Conservation (phyloP, 2,888 invertebrate species). For the Ellobium chinense region DNA sequence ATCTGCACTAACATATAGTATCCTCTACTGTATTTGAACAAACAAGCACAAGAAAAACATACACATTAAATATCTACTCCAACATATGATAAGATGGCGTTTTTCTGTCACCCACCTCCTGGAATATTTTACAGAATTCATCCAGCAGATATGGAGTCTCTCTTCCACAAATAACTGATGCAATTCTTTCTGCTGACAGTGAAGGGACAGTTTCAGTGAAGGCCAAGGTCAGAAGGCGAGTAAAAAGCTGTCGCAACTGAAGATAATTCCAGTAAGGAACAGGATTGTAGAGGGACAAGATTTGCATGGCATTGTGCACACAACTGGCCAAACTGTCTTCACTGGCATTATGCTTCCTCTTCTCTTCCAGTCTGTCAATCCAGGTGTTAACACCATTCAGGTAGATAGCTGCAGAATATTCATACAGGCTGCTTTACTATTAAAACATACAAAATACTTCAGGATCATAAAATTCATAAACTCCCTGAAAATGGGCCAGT, state of each 20-base stretch:
- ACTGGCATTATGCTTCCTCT: background rate
- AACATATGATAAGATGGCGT: too few relatives aligned
- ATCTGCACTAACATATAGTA: too few relatives aligned
- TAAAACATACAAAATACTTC: too few relatives aligned
- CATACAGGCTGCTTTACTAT: too few relatives aligned
- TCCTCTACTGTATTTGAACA: too few relatives aligned
- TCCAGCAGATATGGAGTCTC: constrained; percentile 60
- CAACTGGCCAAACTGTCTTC: background rate
- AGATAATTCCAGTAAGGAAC: constrained; percentile 61
- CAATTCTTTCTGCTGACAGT: constrained; percentile 46
- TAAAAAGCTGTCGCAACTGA: constrained; percentile 61
- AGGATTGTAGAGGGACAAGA: constrained; percentile 65
- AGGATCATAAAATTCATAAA: too few relatives aligned
- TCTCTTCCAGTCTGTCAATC: constrained; percentile 53
- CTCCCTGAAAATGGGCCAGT: too few relatives aligned
- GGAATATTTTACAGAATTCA: constrained; percentile 60
- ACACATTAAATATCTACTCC: too few relatives aligned
- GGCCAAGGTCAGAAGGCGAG: constrained; percentile 59
- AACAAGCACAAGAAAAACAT: too few relatives aligned
- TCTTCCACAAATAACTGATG: constrained; percentile 65
- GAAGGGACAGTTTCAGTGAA: constrained; percentile 30
- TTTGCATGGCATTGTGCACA: constrained; percentile 52
- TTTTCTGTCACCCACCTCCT: constrained; percentile 38
- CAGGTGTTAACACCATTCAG: constrained; percentile 60
- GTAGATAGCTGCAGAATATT: constrained; percentile 50